phyloP scores from a whole-genome alignment of 1,140 invertebrate genomes.

The Anthonomus grandis region DNA sequence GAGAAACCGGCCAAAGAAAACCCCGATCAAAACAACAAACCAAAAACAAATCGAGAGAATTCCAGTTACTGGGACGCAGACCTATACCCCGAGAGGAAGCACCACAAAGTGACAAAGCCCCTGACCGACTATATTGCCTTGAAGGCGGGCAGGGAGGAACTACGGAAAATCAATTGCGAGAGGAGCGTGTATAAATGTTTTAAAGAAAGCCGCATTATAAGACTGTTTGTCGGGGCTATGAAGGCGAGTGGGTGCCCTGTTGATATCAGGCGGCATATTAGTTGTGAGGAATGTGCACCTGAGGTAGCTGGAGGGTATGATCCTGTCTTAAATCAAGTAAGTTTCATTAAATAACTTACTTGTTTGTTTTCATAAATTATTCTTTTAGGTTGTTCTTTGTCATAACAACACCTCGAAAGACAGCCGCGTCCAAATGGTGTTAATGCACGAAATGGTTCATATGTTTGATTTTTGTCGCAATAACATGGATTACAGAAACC shows the following conservation, averaged over 20 bases:
- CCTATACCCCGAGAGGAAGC: slow-evolving; percentile 80
- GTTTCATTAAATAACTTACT: slow-evolving; percentile 1
- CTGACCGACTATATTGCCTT: slow-evolving; percentile 55
- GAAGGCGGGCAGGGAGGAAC: slow-evolving; percentile 64
- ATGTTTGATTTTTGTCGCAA: slow-evolving; percentile 95
- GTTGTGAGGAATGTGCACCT: slow-evolving; percentile 85
- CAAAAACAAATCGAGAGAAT: no score
- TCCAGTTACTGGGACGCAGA: slow-evolving; percentile 67
- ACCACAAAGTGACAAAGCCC: slow-evolving; percentile 55
- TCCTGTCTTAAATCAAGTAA: slow-evolving; percentile 76
- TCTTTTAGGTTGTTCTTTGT: slow-evolving; percentile 70
- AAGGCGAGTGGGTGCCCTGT: slow-evolving; percentile 79
- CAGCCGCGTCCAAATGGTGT: slow-evolving; percentile 69
- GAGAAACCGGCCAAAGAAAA: no score
- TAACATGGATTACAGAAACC: slow-evolving; percentile 83
- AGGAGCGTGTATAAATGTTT: slow-evolving; percentile 72
- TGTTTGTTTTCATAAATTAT: no score
- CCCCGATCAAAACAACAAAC: no score
- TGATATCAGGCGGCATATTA: slow-evolving; percentile 81
- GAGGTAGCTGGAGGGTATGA: slow-evolving; percentile 90
- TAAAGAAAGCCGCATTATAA: slow-evolving; percentile 77
- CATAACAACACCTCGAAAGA: slow-evolving; percentile 73
- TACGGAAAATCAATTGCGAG: slow-evolving; percentile 78
- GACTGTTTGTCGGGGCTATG: slow-evolving; percentile 80
- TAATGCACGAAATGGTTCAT: slow-evolving; percentile 93